A percentile compares a stretch with the other conserved stretches of the same genome.
Conservation (phyloP, 2,797 vertebrate species). For the Macrochelys suwanniensis region DNA sequence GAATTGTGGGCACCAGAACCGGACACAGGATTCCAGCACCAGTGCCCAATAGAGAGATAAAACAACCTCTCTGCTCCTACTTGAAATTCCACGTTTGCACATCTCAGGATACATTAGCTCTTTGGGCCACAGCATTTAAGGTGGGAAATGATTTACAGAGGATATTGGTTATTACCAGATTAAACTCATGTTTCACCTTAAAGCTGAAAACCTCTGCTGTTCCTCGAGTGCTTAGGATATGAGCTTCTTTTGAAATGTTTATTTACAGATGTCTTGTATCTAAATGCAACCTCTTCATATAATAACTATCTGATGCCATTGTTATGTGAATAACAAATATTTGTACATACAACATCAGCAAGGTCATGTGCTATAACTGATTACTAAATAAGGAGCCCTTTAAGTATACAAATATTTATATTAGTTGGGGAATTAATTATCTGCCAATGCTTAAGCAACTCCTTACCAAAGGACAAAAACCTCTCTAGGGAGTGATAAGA, state of each 20-base stretch:
- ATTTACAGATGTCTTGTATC: fast-evolving
- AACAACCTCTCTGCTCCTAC: too few species aligned
- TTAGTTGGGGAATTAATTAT: not conserved
- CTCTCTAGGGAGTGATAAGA: fast-evolving
- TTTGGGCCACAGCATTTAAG: not conserved
- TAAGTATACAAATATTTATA: not conserved
- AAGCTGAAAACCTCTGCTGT: not conserved
- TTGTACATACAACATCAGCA: too few species aligned
- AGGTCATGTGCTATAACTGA: not conserved
- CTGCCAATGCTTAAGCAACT: not conserved
- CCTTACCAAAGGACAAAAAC: fast-evolving
- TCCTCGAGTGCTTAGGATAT: not conserved
- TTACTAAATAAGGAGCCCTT: not conserved
- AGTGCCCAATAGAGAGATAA: too few species aligned
- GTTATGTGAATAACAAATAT: fast-evolving
- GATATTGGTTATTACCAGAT: not conserved
- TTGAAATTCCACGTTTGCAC: too few species aligned
- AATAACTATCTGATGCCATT: not conserved
- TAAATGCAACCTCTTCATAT: not conserved
- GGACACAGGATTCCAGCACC: too few species aligned
- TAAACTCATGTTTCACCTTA: not conserved
- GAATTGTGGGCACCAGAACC: too few species aligned
- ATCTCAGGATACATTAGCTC: too few species aligned
- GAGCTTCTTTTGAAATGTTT: not conserved
- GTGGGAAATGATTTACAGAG: not conserved